Base-by-base conservation (phyloP, 2,113 vertebrate genomes). In the Dasyprocta punctata region DNA sequence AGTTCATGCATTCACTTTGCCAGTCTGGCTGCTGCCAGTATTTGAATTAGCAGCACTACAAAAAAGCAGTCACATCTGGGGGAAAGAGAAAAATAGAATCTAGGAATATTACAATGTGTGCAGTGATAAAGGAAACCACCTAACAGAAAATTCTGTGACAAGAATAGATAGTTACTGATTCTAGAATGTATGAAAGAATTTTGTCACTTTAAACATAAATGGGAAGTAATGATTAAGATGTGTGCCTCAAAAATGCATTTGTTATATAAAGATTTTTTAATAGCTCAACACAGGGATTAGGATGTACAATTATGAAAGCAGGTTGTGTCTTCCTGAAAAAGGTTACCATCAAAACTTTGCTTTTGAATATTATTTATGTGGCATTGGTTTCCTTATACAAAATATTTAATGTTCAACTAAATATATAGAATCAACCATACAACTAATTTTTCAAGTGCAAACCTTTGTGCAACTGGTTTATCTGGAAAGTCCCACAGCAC, bases 401-500 rank as follows among this genome's bases (percentile, higher is more conserved):
- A 58, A 28, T n/a, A 56, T 41, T 93, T 77, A 96, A 2, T 95
- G 20, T 75, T 65, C n/a, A 65, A 97, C 96, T 98, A 89, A 92
- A 97, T 97, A 96, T 90, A 92, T 2, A 1, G 84, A 96, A 86
- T 93, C 60, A 95, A 52, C 81, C 82, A 1, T 54, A 26, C 52
- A 93, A 85, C 96, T 97, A 83, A 95, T 97, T 95, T 83, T 90
- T 75, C 81, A 82, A 86, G 49, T 60, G 13, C 61, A 90, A 3
- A 92, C 95, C 95, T 56, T 73, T 60, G 0, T 0, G 26, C 33
- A 10, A 1, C 7, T 95, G 30, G 86, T 94, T 92, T 90, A 92
- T 90, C 94, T 98, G 92, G 87, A 98, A 99, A 98, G 98, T 98
- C 97, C 98, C 98, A 99, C 98, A 99, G 99, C 98, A 96, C 99